Percentiles rank a stretch among this genome's conserved stretches.
phyloP scores from a whole-genome alignment of 2,797 vertebrate species.

The Limnodromus scolopaceus region DNA sequence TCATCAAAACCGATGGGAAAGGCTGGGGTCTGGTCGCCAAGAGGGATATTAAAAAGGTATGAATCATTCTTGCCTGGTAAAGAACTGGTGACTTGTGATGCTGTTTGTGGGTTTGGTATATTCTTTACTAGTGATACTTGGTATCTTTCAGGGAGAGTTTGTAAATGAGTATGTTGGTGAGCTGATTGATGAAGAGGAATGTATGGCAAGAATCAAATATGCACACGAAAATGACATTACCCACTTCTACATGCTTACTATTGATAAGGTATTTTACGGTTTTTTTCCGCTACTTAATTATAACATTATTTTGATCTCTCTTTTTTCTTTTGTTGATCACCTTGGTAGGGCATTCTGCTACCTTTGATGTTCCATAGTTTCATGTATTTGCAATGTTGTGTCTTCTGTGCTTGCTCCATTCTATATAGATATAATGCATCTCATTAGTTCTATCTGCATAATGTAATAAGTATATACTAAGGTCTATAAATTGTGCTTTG shows the following conservation, averaged over 20 bases:
- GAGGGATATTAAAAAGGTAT: conserved; percentile 95
- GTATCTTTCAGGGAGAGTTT: conserved; percentile 89
- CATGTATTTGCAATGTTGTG: neutral
- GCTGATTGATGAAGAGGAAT: conserved; percentile 97
- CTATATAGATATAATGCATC: neutral
- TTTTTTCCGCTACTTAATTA: neutral
- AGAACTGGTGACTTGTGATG: accelerated
- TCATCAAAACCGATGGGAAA: conserved; percentile 93
- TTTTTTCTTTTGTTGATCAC: neutral
- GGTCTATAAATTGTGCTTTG: neutral
- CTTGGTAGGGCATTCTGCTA: neutral
- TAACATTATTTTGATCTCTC: neutral
- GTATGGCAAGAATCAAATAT: conserved; percentile 90
- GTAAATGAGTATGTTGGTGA: conserved; percentile 98
- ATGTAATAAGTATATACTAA: neutral
- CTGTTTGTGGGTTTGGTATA: neutral
- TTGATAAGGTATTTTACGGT: conserved; percentile 88
- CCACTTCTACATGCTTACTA: conserved; percentile 99
- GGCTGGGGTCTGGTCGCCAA: conserved; percentile 94
- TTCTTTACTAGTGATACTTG: neutral
- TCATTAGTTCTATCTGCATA: neutral
- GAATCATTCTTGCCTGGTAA: neutral
- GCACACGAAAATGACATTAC: conserved; percentile 97
- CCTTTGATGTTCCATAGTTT: neutral
- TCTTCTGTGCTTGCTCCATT: neutral